These are phyloP conservation scores for Diacarnus erythraeanus DNA, from an alignment of 37 sponge, comb jelly and placozoan genomes.

Conservation along the genomic window DNA sequence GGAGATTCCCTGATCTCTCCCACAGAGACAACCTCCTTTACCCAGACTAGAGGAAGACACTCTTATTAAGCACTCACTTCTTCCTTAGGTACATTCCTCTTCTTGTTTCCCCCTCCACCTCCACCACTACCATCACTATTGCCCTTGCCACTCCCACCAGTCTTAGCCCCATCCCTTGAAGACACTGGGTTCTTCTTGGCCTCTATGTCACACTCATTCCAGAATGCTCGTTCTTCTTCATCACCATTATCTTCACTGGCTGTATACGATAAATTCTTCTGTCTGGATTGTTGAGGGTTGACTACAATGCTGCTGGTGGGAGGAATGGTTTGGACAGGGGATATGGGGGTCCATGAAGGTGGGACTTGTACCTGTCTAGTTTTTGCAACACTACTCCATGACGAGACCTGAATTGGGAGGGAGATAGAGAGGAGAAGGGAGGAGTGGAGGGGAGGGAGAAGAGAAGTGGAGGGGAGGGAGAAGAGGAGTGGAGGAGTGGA, in stretches of 20 bases:
- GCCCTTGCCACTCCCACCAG: background rate
- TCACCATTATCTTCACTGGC: conserved; percentile 14
- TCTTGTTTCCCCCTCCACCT: background rate
- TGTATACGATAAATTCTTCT: background rate
- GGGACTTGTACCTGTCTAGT: conserved; percentile 13
- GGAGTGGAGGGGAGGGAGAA: background rate
- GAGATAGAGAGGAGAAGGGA: background rate
- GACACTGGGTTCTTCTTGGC: conserved; percentile 45
- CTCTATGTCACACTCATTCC: conserved; percentile 54
- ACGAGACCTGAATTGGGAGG: conserved; percentile 2
- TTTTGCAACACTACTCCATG: conserved; percentile 38
- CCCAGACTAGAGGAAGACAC: background rate
- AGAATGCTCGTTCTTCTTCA: conserved; percentile 31
- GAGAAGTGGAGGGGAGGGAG: background rate
- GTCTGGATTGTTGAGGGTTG: conserved; percentile 10
- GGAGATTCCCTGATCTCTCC: too few relatives aligned
- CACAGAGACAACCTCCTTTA: too few relatives aligned
- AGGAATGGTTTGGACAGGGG: conserved; percentile 3
- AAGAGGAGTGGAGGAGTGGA: background rate
- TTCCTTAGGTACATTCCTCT: conserved; percentile 33
- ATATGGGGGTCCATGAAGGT: conserved; percentile 21
- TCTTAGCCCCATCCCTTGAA: background rate
- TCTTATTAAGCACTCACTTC: conserved; percentile 15
- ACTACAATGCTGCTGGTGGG: background rate
- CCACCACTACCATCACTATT: background rate